A percentile compares a stretch with the other conserved stretches of the same genome.
Evolutionary conservation across 2,888 invertebrate genomes (phyloP).

Genomic region (Colletes collaris): DNA sequence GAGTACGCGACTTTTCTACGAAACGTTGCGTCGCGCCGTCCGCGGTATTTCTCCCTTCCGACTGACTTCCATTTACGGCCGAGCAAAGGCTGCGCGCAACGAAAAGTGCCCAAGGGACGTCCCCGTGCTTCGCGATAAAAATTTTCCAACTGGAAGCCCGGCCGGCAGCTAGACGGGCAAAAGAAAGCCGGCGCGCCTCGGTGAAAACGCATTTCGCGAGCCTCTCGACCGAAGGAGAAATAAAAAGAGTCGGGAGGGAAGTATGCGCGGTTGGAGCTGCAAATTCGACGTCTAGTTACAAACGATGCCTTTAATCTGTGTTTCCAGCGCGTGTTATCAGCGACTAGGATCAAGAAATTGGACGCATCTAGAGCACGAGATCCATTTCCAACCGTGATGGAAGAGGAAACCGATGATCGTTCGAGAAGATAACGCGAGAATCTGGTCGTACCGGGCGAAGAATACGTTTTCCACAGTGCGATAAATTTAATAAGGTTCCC

Average conservation of each 20-base stretch:
- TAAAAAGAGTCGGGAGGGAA: background rate
- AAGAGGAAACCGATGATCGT: background rate
- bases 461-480: too few relatives aligned
- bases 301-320: constrained; percentile 23
- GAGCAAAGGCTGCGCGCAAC: background rate
- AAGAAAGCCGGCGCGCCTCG: background rate
- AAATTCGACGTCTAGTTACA: constrained; percentile 19
- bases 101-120: background rate
- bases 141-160: background rate
- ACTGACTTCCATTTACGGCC: background rate
- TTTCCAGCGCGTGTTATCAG: constrained; percentile 38
- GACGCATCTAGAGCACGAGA: constrained; percentile 15
- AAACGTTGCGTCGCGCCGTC: too few relatives aligned
- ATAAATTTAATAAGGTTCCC: too few relatives aligned
- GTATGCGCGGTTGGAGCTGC: background rate
- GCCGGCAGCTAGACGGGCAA: background rate
- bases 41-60: too few relatives aligned
- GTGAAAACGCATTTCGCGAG: constrained; percentile 18
- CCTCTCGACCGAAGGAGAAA: background rate
- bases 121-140: constrained; percentile 2
- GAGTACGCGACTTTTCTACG: background rate
- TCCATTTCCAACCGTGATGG: background rate
- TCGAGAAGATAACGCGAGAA: too few relatives aligned
- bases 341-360: constrained; percentile 17
- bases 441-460: too few relatives aligned